Evolutionary conservation across 2,113 vertebrate species (phyloP).

Genomic region (Oryzias woworae): DNA sequence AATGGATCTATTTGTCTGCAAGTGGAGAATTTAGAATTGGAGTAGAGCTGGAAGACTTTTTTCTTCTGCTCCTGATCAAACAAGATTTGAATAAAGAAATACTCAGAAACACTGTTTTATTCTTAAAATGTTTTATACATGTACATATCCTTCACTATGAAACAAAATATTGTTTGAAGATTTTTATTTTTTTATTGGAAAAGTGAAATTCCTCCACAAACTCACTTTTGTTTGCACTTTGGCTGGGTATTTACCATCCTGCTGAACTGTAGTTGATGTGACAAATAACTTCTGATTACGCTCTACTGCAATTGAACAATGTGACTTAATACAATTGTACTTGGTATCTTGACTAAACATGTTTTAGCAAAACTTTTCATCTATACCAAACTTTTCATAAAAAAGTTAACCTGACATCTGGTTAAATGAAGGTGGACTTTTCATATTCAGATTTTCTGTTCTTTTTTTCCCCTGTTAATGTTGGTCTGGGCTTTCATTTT

Average conservation of each 20-base stretch:
- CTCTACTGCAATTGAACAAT: slow-evolving; percentile 34
- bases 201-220: too few relatives aligned
- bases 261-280: slow-evolving; percentile 35
- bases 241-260: slow-evolving; percentile 30
- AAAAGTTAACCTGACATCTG: slow-evolving; percentile 37
- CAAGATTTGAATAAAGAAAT: too few relatives aligned
- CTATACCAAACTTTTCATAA: slow-evolving; percentile 18
- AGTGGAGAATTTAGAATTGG: too few relatives aligned
- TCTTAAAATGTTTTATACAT: too few relatives aligned
- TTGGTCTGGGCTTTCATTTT: slow-evolving; percentile 50
- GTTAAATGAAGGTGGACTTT: slow-evolving; percentile 37
- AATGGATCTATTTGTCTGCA: too few relatives aligned
- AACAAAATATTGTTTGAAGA: not conserved
- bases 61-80: too few relatives aligned
- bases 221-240: slow-evolving; percentile 2
- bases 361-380: slow-evolving; percentile 23
- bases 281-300: slow-evolving; percentile 46
- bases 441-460: slow-evolving; percentile 37
- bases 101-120: too few relatives aligned
- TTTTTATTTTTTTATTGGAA: too few relatives aligned
- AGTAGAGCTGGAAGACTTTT: too few relatives aligned
- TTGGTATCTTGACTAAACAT: slow-evolving; percentile 42
- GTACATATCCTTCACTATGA: too few relatives aligned
- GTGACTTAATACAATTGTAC: slow-evolving; percentile 43
- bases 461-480: slow-evolving; percentile 54